Conservation (phyloP, 1,140 invertebrate genomes). For the Steinernema khuongi region DNA sequence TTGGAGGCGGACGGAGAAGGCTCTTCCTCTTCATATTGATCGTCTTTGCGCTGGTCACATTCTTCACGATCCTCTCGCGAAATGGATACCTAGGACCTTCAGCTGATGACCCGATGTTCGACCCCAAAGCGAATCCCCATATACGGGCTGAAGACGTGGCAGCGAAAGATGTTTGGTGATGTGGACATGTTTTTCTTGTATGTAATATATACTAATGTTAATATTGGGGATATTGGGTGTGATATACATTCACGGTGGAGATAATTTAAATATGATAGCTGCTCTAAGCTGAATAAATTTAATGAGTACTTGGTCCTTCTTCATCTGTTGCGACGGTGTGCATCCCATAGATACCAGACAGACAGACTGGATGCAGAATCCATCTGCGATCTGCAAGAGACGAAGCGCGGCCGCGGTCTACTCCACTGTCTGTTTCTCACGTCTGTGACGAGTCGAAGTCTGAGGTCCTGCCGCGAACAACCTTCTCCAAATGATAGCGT, state of each 20-base stretch:
- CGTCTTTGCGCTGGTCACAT: slow-evolving; percentile 29
- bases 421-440: no score
- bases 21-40: slow-evolving; percentile 23
- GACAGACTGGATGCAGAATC: no score
- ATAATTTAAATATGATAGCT: no score
- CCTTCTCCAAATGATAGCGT: no score
- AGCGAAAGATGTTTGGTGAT: slow-evolving; percentile 30
- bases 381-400: no score
- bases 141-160: slow-evolving; percentile 42
- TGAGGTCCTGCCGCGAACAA: no score
- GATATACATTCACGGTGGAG: slow-evolving; percentile 15
- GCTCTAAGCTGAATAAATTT: no score
- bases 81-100: slow-evolving; percentile 20
- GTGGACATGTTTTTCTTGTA: slow-evolving; percentile 21
- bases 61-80: slow-evolving; percentile 34
- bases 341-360: no score
- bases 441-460: no score
- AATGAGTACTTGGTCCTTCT: no score
- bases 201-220: slow-evolving; percentile 21
- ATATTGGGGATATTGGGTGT: slow-evolving; percentile 20
- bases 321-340: no score
- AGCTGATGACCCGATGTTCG: slow-evolving; percentile 42
- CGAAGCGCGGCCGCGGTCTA: no score
- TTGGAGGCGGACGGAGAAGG: slow-evolving; percentile 33
- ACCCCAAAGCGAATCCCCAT: slow-evolving; percentile 57